These are phyloP conservation scores for Clunio marinus DNA, from an alignment of 2,888 invertebrate species.

Conservation along the genomic window DNA sequence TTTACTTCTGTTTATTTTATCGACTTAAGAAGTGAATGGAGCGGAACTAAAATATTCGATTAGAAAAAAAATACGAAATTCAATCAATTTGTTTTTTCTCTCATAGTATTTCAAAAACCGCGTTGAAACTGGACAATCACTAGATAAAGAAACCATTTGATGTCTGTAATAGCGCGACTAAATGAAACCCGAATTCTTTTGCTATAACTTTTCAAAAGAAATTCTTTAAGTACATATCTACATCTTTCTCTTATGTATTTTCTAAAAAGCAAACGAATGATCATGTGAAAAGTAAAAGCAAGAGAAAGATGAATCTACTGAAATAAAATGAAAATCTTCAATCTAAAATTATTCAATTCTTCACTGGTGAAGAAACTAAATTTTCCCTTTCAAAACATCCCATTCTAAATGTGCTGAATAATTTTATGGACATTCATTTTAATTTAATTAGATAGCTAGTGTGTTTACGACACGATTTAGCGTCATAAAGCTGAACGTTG, in stretches of 20 bases:
- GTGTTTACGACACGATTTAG: no score
- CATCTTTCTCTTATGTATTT: no score
- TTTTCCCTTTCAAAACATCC: no score
- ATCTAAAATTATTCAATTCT: no score
- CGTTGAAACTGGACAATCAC: neutral
- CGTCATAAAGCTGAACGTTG: no score
- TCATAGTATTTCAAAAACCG: neutral
- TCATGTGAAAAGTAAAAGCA: no score
- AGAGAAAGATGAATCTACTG: neutral
- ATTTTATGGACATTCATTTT: constrained; percentile 24
- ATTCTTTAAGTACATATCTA: no score
- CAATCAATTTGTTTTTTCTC: neutral
- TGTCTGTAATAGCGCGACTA: no score
- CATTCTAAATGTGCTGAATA: neutral
- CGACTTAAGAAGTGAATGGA: neutral
- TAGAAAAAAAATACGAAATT: neutral
- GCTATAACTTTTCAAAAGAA: no score
- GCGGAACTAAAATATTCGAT: neutral
- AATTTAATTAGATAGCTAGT: constrained; percentile 30
- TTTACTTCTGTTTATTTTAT: neutral
- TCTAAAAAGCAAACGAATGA: no score
- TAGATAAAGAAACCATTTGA: constrained; percentile 5
- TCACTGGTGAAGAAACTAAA: no score
- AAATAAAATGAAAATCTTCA: neutral
- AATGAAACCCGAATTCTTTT: no score